Base-by-base conservation (phyloP, 2,888 invertebrate species). In the Teleiodes luculella region DNA sequence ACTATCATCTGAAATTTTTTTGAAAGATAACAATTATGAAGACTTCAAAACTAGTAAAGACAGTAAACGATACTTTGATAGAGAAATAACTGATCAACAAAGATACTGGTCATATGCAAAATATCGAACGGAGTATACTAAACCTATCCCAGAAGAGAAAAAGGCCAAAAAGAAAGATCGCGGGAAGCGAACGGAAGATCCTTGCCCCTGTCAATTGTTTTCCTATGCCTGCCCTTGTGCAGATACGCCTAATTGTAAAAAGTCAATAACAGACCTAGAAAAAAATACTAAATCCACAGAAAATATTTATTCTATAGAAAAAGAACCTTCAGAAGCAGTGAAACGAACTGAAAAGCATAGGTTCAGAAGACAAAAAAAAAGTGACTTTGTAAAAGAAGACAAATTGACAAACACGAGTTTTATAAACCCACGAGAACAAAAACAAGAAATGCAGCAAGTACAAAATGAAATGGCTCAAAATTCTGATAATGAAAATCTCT, bases 201-300 rank as follows among this genome's bases (percentile, higher is more conserved):
- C 83, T 3, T 86, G 84, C 57, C 83, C 84, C 0, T 83, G 85
- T 62, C 82, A 85, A 66, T 63, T 86, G 55, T 85, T 85, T 69
- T 82, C 83, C 4, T 83, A 83, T 55, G 74, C 77, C 11, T 84
- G 83, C 58, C 79, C 83, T 36, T 86, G 85, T 59, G 72, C 72
- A 1, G 72, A 71, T 35, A 5, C 47, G n/a, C 6, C 2, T 28
- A 13, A 45, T 18, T 37, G 46, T 28, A 70, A 73, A 50, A 76
- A 76, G 60, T 79, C 79, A 10, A 63, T 72, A 1, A 72, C 72
- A 8, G 71, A 76, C 57, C 59, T 80, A 50, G 70, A 70, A 36
- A 71, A 67, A 62, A 72, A 64, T n/a, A 72, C 60, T 37, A 74
- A 72, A 56, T 68, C 68, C n/a, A 55, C 59, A 49, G 69, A 78